Base-by-base conservation (phyloP, 2,888 invertebrate species). In the Papilio elwesi region DNA sequence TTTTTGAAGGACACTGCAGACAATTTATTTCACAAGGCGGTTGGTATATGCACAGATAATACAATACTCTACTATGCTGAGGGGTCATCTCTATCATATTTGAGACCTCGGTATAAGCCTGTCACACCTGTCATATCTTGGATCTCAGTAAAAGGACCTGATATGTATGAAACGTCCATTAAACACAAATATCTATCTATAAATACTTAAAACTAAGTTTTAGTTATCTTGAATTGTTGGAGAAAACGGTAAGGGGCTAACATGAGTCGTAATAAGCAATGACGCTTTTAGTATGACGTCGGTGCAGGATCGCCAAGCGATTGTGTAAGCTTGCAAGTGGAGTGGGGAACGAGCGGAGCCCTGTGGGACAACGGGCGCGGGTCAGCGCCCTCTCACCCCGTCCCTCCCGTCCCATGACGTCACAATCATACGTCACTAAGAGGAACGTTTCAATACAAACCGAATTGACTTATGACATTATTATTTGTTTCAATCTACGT, bases 371-470 rank as follows among this genome's bases (percentile, higher is more conserved):
- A 77, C 79, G 80, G 77, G 76, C 26, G 77, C 79, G 80, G 88
- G 91, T 90, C 90, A 90, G 83, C 86, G 90, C 75, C 87, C 90
- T 85, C 81, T 48, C 73, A 26, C 36, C 66, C 49, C 75, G 80
- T 76, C 78, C 76, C 76, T 74, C 78, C 75, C 74, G 65, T 68
- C 63, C 75, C 76, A 71, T 79, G 74, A 90, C 90, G 90, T 90
- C 91, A 90, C 87, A 82, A 83, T 72, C 78, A 81, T 85, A 88
- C 91, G 90, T 89, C 90, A 90, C 82, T 70, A 49, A 52, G 65
- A 68, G 70, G 73, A 71, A 74, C 72, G 53, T 72, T 75, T 77
- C n/a, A 64, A 51, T 57, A 47, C 11, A 47, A 67, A 38, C 15
- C 12, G 10, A 66, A 59, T 68, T 55, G 47, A 62, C 36, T 36